Evolutionary conservation across 2,797 vertebrate species (phyloP).

Genomic region (Aldrovandia affinis): DNA sequence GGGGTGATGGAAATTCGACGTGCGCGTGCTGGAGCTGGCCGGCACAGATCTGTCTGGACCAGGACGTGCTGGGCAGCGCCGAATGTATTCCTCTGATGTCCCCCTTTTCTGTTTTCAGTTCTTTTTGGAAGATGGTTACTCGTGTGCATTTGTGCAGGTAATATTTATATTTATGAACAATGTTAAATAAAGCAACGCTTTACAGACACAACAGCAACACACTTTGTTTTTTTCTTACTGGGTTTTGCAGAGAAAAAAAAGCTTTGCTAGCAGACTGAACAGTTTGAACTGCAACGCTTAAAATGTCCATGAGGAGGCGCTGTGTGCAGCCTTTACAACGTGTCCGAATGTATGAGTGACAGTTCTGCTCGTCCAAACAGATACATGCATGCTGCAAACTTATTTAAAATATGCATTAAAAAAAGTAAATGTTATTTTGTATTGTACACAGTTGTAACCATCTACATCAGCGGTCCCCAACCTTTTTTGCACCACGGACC

Average conservation of each 20-base stretch:
- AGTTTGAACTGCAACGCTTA: neutral
- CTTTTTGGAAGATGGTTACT: neutral
- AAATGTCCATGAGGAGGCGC: neutral
- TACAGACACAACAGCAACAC: neutral
- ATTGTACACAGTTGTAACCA: no score
- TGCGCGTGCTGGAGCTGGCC: neutral
- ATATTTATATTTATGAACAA: slow-evolving; percentile 77
- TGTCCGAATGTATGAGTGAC: no score
- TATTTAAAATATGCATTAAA: no score
- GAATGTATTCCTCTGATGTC: slow-evolving; percentile 74
- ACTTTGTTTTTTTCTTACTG: neutral
- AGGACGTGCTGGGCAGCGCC: slow-evolving; percentile 62
- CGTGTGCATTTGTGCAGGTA: slow-evolving; percentile 71
- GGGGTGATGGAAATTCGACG: no score
- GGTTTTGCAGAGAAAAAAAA: neutral
- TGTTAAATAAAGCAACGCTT: slow-evolving; percentile 68
- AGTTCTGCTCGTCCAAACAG: no score
- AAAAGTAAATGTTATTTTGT: no score
- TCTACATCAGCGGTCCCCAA: no score
- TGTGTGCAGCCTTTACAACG: no score
- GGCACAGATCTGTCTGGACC: slow-evolving; percentile 44
- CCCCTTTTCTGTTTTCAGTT: slow-evolving; percentile 41
- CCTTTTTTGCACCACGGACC: no score
- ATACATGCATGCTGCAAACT: no score
- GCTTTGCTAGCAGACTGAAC: neutral